Percentiles rank a stretch among this genome's conserved stretches.
These are phyloP conservation scores for Pachyuromys duprasi DNA, from an alignment of 2,797 vertebrate genomes.

Conservation along the genomic window DNA sequence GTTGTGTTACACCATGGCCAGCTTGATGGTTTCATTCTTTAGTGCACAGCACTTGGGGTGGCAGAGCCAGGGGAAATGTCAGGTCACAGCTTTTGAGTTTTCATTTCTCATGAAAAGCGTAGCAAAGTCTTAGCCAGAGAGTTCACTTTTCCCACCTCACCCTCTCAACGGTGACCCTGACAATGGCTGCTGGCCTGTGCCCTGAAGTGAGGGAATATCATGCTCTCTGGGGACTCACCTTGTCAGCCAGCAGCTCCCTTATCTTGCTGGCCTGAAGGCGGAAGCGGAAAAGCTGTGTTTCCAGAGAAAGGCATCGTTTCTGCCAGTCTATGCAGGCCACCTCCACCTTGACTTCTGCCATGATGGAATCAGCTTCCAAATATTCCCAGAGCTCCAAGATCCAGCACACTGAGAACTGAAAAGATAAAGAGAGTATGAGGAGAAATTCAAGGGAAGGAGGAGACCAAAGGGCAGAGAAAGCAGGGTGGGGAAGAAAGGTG, in stretches of 20 bases:
- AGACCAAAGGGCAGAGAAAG: neutral
- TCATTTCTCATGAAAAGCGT: neutral
- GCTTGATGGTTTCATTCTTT: neutral
- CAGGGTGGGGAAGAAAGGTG: neutral
- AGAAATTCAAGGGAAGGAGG: neutral
- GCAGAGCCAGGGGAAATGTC: neutral
- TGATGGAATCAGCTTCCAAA: conserved; percentile 69
- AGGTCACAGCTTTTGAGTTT: neutral
- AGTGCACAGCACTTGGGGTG: neutral
- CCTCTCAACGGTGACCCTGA: neutral
- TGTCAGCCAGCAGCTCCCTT: conserved; percentile 95
- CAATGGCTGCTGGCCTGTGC: neutral
- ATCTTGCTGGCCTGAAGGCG: conserved; percentile 96
- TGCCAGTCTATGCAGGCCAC: conserved; percentile 92
- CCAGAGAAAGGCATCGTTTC: conserved; percentile 93
- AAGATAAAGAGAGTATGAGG: neutral
- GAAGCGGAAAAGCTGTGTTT: conserved; percentile 96
- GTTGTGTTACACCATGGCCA: neutral
- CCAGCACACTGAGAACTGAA: neutral
- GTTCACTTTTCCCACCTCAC: neutral
- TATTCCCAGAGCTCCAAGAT: conserved; percentile 56
- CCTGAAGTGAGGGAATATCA: neutral
- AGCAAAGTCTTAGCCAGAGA: neutral
- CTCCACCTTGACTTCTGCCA: conserved; percentile 87
- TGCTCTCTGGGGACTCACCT: conserved; percentile 88